phyloP scores from a whole-genome alignment of 1,140 invertebrate species.

The Scaptomyza graminum region DNA sequence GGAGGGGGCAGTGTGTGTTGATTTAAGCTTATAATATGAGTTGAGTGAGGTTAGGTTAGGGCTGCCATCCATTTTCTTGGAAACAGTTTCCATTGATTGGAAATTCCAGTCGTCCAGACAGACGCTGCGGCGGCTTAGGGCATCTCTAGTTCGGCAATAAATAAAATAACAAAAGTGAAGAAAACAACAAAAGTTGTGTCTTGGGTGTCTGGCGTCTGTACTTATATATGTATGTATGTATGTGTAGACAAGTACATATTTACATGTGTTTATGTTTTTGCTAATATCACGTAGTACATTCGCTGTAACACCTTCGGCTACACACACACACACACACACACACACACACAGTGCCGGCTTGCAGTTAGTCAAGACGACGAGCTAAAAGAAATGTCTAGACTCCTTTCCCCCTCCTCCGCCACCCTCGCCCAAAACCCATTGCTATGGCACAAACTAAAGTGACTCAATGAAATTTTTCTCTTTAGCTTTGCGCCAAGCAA shows the following conservation, averaged over 20 bases:
- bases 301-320: slow-evolving; percentile 61
- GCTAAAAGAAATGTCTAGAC: slow-evolving; percentile 12
- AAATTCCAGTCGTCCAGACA: not conserved
- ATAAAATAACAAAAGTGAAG: not conserved
- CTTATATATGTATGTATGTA: not conserved
- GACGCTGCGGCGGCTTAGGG: not conserved
- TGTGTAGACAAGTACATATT: not conserved
- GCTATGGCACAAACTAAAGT: slow-evolving; percentile 23
- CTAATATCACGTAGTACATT: slow-evolving; percentile 40
- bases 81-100: not conserved
- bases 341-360: not conserved
- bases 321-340: not conserved
- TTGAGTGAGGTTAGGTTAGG: not conserved
- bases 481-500: slow-evolving; percentile 21
- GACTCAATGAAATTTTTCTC: slow-evolving; percentile 56
- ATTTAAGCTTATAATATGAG: not conserved
- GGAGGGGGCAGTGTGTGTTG: not conserved
- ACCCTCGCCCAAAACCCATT: not conserved
- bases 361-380: slow-evolving; percentile 10
- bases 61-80: no score
- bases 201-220: not conserved
- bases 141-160: not conserved
- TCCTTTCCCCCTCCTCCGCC: not conserved
- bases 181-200: not conserved
- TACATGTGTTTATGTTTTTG: not conserved